Conservation (phyloP, 2,797 vertebrate genomes). For the Macropodus opercularis region DNA sequence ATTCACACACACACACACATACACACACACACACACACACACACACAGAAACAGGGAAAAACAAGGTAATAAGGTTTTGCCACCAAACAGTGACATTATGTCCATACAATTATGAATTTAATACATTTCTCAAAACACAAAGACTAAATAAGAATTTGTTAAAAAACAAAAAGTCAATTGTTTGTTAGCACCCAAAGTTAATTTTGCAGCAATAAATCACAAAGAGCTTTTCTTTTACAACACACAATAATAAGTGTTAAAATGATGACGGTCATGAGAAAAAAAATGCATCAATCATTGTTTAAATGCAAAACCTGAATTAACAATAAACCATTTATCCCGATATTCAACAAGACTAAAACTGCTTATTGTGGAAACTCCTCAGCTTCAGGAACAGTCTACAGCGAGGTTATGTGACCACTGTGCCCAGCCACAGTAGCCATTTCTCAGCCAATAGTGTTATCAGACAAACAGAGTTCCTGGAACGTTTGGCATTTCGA, state of each 20-base stretch:
- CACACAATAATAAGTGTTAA: background rate
- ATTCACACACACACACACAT: slow-evolving; percentile 25
- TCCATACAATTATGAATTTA: no score
- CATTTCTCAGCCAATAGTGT: slow-evolving; percentile 79
- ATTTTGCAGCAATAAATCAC: background rate
- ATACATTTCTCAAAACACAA: no score
- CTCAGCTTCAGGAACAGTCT: slow-evolving; percentile 67
- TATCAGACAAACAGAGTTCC: slow-evolving; percentile 73
- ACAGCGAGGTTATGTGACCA: slow-evolving; percentile 77
- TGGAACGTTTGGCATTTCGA: slow-evolving; percentile 79
- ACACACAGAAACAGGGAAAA: slow-evolving; percentile 17
- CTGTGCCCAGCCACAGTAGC: slow-evolving; percentile 69
- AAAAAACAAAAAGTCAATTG: background rate
- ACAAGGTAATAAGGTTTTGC: slow-evolving; percentile 29
- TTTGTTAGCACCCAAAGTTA: background rate
- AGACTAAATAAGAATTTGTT: no score
- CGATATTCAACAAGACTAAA: slow-evolving; percentile 42
- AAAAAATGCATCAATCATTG: slow-evolving; percentile 2
- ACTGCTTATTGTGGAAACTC: slow-evolving; percentile 53
- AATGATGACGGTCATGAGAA: background rate
- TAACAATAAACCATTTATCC: slow-evolving; percentile 24
- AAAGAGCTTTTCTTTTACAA: background rate
- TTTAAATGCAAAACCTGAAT: slow-evolving; percentile 14
- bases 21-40: slow-evolving; percentile 20
- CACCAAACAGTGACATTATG: no score